Conservation (phyloP, 1,140 invertebrate genomes). For the Saccostrea echinata region DNA sequence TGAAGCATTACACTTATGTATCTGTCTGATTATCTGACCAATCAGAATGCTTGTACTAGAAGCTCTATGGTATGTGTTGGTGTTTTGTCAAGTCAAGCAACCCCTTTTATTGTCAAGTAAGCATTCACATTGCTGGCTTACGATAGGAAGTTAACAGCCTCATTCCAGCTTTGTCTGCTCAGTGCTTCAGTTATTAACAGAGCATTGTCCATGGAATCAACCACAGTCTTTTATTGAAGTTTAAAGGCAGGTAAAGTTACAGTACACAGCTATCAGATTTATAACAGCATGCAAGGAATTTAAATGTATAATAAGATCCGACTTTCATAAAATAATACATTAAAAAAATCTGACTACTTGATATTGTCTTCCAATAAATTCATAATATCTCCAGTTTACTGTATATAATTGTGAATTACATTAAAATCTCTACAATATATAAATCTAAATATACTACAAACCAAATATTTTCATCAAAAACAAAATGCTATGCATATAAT, state of each 20-base stretch:
- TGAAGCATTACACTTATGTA: conserved; percentile 22
- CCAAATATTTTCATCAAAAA: conserved; percentile 19
- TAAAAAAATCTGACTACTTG: neutral
- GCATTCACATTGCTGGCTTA: conserved; percentile 3
- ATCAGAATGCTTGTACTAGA: conserved; percentile 21
- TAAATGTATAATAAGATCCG: neutral
- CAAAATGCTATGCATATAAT: neutral
- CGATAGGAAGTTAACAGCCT: neutral
- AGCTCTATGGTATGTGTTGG: conserved; percentile 2
- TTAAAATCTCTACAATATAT: neutral
- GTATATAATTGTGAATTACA: neutral
- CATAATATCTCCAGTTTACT: neutral
- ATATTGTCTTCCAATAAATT: neutral
- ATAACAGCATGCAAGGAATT: conserved; percentile 29
- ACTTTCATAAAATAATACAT: conserved; percentile 2
- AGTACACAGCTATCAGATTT: conserved; percentile 1
- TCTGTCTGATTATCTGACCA: conserved; percentile 27
- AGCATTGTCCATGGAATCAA: neutral
- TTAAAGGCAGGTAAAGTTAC: neutral
- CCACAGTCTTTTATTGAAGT: neutral
- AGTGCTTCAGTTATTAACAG: neutral
- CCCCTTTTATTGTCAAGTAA: neutral
- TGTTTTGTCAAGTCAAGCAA: conserved; percentile 24
- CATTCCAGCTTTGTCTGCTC: conserved; percentile 1
- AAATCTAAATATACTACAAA: conserved; percentile 3